These are phyloP conservation scores for Erythrolamprus reginae DNA, from an alignment of 2,113 vertebrate genomes.

Conservation along the genomic window DNA sequence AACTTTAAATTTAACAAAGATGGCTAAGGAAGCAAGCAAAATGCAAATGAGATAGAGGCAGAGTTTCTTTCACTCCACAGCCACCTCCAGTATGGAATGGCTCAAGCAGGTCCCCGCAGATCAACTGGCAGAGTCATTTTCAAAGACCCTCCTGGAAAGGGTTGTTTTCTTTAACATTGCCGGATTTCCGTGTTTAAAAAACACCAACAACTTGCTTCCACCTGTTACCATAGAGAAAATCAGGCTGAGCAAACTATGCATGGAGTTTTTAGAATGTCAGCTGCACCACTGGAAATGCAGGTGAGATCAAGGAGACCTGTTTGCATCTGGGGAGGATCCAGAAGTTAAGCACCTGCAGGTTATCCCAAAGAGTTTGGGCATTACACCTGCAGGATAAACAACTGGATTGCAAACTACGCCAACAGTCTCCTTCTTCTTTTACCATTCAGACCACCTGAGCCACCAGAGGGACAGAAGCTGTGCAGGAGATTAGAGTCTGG, in stretches of 20 bases:
- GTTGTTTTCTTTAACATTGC: neutral
- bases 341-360: neutral
- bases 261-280: constrained; percentile 24
- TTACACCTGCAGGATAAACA: neutral
- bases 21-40: neutral
- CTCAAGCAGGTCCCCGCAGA: neutral
- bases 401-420: neutral
- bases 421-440: neutral
- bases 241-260: neutral
- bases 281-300: neutral
- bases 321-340: neutral
- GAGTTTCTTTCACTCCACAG: neutral
- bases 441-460: neutral
- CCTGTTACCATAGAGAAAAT: neutral
- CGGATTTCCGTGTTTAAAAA: neutral
- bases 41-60: neutral
- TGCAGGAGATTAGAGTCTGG: too few relatives aligned
- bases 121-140: neutral
- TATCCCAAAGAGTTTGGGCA: neutral
- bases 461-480: neutral
- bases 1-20: neutral
- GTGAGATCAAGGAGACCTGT: too few relatives aligned
- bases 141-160: neutral
- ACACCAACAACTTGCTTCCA: constrained; percentile 2
- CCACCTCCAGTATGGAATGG: neutral